phyloP scores from a whole-genome alignment of 2,113 vertebrate genomes.

The Dicentrarchus labrax region DNA sequence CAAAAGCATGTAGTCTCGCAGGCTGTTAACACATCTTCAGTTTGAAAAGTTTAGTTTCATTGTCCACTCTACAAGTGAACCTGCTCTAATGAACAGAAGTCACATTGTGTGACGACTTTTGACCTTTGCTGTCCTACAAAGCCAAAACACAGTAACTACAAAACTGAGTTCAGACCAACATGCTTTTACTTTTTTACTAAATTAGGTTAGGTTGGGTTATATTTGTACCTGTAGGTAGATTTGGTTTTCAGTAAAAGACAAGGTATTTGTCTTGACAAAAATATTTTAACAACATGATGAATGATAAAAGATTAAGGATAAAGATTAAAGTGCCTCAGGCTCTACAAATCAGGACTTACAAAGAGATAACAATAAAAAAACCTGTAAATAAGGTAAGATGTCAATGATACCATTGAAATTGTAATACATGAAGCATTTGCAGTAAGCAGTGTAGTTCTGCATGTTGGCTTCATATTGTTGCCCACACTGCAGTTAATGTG shows the following conservation, averaged over 20 bases:
- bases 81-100: background rate
- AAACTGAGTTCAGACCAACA: background rate
- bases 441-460: background rate
- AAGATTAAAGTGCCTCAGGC: no score
- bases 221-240: no score
- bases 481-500: background rate
- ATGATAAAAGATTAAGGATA: no score
- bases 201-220: no score
- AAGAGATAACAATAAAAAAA: no score
- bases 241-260: no score
- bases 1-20: background rate
- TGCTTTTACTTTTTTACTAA: no score
- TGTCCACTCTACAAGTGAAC: background rate
- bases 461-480: background rate
- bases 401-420: background rate
- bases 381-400: no score
- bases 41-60: background rate
- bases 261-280: no score
- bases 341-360: no score
- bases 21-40: background rate
- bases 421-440: background rate
- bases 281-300: no score
- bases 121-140: background rate
- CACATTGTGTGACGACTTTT: background rate
- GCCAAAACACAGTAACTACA: background rate